These are phyloP conservation scores for Leptocoma aspasia DNA, from an alignment of 2,113 vertebrate species.

Conservation along the genomic window DNA sequence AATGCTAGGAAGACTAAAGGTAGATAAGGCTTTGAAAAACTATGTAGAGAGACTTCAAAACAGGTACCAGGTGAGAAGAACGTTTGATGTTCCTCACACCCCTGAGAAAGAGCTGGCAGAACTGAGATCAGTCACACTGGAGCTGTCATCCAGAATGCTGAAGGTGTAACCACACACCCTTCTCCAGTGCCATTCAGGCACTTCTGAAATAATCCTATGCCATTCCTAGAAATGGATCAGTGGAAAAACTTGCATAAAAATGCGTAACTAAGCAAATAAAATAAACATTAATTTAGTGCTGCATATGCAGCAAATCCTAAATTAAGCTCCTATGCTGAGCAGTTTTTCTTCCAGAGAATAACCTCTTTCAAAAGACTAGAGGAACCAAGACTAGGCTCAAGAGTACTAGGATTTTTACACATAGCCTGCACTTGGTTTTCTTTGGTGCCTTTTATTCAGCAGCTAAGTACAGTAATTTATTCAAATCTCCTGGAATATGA, in stretches of 20 bases:
- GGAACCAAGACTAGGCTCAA: background rate
- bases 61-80: background rate
- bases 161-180: background rate
- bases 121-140: background rate
- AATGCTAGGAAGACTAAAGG: background rate
- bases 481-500: background rate
- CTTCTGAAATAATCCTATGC: background rate
- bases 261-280: background rate
- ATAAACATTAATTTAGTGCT: background rate
- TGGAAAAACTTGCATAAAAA: background rate
- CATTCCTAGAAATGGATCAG: background rate
- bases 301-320: background rate
- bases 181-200: background rate
- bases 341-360: background rate
- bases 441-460: background rate
- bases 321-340: background rate
- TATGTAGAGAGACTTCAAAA: background rate
- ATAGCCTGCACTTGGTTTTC: background rate
- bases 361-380: background rate
- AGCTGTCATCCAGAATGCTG: background rate
- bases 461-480: background rate
- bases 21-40: background rate
- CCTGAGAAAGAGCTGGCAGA: background rate
- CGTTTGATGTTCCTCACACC: rapidly evolving
- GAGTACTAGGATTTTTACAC: background rate